Evolutionary conservation across 2,113 vertebrate genomes (phyloP).

Genomic region (Hypomesus transpacificus): DNA sequence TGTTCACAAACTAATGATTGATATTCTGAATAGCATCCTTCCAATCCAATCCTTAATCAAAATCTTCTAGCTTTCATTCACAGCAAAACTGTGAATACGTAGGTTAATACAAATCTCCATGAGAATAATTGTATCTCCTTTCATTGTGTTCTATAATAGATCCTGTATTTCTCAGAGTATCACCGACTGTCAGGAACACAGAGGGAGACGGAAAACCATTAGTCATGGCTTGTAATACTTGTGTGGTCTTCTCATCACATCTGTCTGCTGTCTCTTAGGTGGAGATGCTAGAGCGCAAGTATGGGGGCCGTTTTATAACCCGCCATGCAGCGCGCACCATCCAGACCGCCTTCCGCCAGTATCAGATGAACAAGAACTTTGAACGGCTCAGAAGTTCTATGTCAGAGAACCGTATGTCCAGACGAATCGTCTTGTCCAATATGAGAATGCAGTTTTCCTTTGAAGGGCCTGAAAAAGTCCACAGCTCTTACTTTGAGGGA

Average conservation of each 20-base stretch:
- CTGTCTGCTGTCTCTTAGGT: conserved; percentile 70
- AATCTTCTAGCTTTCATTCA: too few relatives aligned
- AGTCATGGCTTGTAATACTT: neutral
- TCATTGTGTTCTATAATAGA: too few relatives aligned
- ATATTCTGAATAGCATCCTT: too few relatives aligned
- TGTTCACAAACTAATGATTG: too few relatives aligned
- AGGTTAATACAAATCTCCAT: too few relatives aligned
- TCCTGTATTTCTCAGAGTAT: too few relatives aligned
- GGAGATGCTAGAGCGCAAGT: conserved; percentile 99
- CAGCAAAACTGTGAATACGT: too few relatives aligned
- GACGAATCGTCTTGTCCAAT: conserved; percentile 96
- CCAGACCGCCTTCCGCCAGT: conserved; percentile 96
- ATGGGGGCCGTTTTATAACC: conserved; percentile 97
- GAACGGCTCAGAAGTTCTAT: conserved; percentile 96
- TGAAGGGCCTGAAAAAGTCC: conserved; percentile 96
- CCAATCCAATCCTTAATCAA: too few relatives aligned
- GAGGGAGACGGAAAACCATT: too few relatives aligned
- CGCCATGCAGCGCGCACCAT: conserved; percentile 96
- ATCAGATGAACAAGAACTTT: conserved; percentile 99
- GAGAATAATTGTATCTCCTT: too few relatives aligned
- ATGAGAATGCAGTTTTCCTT: conserved; percentile 99
- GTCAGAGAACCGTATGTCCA: conserved; percentile 98
- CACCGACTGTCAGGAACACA: too few relatives aligned
- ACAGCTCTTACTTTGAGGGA: conserved; percentile 95
- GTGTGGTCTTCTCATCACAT: too few relatives aligned